Evolutionary conservation across 1,140 invertebrate species (phyloP), one percentile per base, ranked within the genome.

Genomic region (Ceratosolen fusciceps): DNA sequence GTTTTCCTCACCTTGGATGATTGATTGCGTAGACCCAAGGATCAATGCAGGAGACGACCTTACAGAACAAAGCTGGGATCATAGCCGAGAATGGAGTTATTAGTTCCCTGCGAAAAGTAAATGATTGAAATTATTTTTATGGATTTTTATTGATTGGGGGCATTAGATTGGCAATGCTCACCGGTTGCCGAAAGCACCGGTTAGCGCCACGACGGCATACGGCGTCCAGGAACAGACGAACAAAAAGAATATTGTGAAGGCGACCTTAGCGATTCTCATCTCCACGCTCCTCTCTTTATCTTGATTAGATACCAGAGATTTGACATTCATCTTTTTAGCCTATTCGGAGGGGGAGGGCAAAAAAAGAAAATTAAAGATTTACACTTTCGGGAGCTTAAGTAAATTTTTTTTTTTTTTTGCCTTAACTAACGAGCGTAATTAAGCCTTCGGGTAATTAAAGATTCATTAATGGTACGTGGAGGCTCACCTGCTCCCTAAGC

Each of bases 271-370:
- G 74, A 95, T 95, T 79, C 93, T 91, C 47, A 95, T 92, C 84
- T 95, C 94, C 3, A 94, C 92, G 78, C 93, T 94, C 74, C 93
- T 91, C 1, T 92, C 92, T 58, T 93, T 92, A 65, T 93, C 94
- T 83, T 94, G 92, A 86, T 94, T 94, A 1, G 92, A 92, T 16
- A 93, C 91, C 7, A 96, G 85, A 0, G 94, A 95, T 83, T 95
- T 95, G 0, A 96, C 93, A 83, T 96, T 96, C 95, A 96, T 96
- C 85, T 95, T 95, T 87, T 95, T 95, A 0, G 95, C 95, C 91
- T 95, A n/a, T 21, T 2, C 9, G 19, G 19, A 60, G 12, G 12
- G 12, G 12, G 12, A 43, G 12, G 5, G 39, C 39, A 12, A 43
- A 43, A 52, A 52, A 52, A 52, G 49, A 52, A 19, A 52, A 16